Evolutionary conservation across 2,797 vertebrate genomes (phyloP).

Genomic region (Channa striata): DNA sequence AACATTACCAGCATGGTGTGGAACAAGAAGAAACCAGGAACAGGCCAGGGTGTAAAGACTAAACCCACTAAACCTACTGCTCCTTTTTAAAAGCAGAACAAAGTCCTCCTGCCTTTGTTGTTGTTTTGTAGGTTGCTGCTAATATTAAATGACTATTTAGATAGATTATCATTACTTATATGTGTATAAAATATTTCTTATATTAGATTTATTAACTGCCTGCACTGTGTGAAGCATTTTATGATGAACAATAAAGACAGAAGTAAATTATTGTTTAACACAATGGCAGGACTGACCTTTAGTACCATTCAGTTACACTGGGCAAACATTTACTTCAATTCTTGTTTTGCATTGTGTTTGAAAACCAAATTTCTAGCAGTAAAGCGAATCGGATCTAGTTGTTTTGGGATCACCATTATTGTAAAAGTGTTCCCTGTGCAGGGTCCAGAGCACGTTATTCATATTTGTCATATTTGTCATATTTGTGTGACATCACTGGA

Average conservation of each 20-base stretch:
- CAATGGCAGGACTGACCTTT: neutral
- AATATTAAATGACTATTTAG: neutral
- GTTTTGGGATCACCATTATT: neutral
- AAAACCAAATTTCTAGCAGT: neutral
- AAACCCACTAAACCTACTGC: neutral
- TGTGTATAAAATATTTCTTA: too few relatives aligned
- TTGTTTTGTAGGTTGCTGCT: neutral
- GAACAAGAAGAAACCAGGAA: slow-evolving; percentile 90
- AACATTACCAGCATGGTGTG: slow-evolving; percentile 89
- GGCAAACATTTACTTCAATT: neutral
- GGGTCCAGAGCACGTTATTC: slow-evolving; percentile 91
- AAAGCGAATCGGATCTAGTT: neutral
- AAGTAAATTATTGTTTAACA: neutral
- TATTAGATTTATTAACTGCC: too few relatives aligned
- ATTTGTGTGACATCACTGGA: slow-evolving; percentile 88
- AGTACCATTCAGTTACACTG: neutral
- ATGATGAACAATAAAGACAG: neutral
- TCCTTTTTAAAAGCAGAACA: neutral
- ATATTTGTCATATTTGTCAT: too few relatives aligned
- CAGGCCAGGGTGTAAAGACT: neutral
- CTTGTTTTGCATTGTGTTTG: too few relatives aligned
- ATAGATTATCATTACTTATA: too few relatives aligned
- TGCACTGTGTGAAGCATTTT: neutral
- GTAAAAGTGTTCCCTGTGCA: slow-evolving; percentile 56
- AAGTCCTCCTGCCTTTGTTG: neutral